Evolutionary conservation across 53 echinoderm and acorn worm species (phyloP).

Genomic region (Luidia sarsii): DNA sequence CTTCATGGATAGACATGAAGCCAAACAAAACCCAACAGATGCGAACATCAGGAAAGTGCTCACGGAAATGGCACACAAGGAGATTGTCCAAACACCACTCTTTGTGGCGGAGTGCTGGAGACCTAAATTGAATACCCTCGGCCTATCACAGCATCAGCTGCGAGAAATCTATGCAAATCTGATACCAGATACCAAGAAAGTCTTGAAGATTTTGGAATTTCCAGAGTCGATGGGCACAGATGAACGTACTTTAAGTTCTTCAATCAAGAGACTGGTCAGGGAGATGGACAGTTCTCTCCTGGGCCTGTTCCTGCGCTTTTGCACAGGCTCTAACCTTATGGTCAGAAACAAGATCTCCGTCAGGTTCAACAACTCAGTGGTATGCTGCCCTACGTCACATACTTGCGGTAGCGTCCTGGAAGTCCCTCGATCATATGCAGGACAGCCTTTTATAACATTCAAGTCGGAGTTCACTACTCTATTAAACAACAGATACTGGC

Average conservation of each 20-base stretch:
- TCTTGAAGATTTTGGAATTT: constrained; percentile 7
- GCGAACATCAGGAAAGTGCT: constrained; percentile 25
- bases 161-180: neutral
- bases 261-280: neutral
- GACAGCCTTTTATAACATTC: neutral
- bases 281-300: neutral
- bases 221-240: constrained; percentile 18
- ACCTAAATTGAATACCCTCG: neutral
- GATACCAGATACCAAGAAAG: constrained; percentile 7
- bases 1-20: constrained; percentile 27
- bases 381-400: neutral
- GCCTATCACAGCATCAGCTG: neutral
- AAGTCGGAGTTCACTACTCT: neutral
- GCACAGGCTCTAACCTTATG: neutral
- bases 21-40: neutral
- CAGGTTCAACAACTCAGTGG: neutral
- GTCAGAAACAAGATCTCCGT: neutral
- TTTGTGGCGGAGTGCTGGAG: constrained; percentile 49
- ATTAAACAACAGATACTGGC: neutral
- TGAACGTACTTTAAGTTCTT: neutral
- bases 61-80: constrained; percentile 60
- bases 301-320: neutral
- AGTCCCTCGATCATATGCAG: neutral
- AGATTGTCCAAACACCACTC: constrained; percentile 51
- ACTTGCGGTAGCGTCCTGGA: neutral